Evolutionary conservation across 2,888 invertebrate species (phyloP).

Genomic region (Tryphoninae sp.): DNA sequence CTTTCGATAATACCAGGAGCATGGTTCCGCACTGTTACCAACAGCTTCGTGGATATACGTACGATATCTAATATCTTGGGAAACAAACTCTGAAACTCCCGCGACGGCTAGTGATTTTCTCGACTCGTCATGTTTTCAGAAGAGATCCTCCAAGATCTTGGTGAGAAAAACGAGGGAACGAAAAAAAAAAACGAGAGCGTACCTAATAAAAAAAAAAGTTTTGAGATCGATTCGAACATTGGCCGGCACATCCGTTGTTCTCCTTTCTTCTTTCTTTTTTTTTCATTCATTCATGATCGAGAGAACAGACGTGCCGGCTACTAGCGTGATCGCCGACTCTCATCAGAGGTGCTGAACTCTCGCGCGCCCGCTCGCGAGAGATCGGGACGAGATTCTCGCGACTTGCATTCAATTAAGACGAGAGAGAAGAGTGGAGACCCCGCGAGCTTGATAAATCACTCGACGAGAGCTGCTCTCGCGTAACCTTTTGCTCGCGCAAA

Average conservation of each 20-base stretch:
- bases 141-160: conserved; percentile 37
- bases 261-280: conserved; percentile 25
- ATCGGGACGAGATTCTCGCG: conserved; percentile 61
- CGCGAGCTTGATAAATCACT: conserved; percentile 75
- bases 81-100: conserved; percentile 29
- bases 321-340: conserved; percentile 64
- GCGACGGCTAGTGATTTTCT: conserved; percentile 51
- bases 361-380: conserved; percentile 44
- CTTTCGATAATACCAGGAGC: conserved; percentile 23
- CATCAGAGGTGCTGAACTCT: conserved; percentile 48
- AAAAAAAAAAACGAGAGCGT: conserved; percentile 6
- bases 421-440: conserved; percentile 63
- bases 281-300: conserved; percentile 59
- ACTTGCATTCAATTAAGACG: conserved; percentile 77
- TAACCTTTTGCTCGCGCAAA: conserved; percentile 75
- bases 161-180: conserved; percentile 9
- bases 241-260: background rate
- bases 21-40: conserved; percentile 18
- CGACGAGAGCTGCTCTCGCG: conserved; percentile 66
- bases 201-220: conserved; percentile 48
- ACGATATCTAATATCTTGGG: conserved; percentile 59
- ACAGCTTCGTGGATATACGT: conserved; percentile 33
- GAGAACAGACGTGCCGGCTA: conserved; percentile 52
- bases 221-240: conserved; percentile 46
- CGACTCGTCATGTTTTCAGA: conserved; percentile 6